Evolutionary conservation across 2,113 vertebrate species (phyloP).

Genomic region (Eulemur macaco): DNA sequence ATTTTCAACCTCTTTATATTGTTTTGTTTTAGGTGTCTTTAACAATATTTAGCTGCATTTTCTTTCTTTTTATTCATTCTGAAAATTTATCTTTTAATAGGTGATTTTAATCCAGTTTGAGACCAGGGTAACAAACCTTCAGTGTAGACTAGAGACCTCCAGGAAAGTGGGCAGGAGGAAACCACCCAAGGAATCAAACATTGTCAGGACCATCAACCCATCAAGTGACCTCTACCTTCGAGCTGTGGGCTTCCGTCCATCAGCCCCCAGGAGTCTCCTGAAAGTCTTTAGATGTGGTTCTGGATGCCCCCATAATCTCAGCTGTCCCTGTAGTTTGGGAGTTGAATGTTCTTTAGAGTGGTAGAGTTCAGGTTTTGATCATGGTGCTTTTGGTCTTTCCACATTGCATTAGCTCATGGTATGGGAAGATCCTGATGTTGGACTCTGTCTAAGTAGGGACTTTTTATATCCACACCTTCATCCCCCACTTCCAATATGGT

Average conservation of each 20-base stretch:
- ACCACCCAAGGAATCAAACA: background rate
- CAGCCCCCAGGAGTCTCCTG: background rate
- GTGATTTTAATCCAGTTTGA: background rate
- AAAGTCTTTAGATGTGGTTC: background rate
- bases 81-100: background rate
- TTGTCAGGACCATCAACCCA: background rate
- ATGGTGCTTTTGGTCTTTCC: background rate
- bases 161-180: background rate
- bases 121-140: background rate
- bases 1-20: background rate
- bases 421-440: background rate
- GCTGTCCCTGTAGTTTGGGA: background rate
- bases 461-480: background rate
- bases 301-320: background rate
- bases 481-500: background rate
- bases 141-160: background rate
- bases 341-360: background rate
- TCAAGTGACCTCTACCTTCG: background rate
- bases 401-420: accelerated
- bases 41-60: background rate
- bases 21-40: background rate
- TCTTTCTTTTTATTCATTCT: background rate
- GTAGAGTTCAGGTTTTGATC: background rate
- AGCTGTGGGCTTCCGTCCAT: background rate
- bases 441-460: background rate